Percentiles rank a stretch among this genome's conserved stretches.
These are phyloP conservation scores for Homarus americanus DNA, from an alignment of 1,140 invertebrate species.

Conservation along the genomic window DNA sequence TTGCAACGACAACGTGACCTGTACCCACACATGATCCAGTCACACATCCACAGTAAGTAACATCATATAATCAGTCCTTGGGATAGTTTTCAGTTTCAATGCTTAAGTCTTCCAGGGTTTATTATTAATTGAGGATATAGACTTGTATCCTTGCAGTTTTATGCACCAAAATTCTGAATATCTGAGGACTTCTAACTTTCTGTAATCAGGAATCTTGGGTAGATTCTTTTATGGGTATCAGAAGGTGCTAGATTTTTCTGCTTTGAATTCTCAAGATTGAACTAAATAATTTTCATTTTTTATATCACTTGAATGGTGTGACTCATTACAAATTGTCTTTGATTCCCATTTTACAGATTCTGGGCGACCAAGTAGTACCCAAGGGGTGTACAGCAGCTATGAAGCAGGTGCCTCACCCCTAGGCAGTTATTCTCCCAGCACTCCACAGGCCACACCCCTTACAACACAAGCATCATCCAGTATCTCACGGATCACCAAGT, in stretches of 20 bases:
- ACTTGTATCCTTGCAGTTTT: too few species aligned
- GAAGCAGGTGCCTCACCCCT: slow-evolving; percentile 85
- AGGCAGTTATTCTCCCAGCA: slow-evolving; percentile 77
- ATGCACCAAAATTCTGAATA: too few species aligned
- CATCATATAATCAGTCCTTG: neutral
- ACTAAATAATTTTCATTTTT: neutral
- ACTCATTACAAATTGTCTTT: slow-evolving; percentile 9
- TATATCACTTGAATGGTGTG: neutral
- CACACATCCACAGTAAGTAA: slow-evolving; percentile 79
- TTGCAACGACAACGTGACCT: slow-evolving; percentile 82
- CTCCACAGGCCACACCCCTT: slow-evolving; percentile 63
- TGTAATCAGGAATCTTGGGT: too few species aligned
- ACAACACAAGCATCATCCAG: slow-evolving; percentile 77
- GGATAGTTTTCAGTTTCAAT: too few species aligned
- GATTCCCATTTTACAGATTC: slow-evolving; percentile 44
- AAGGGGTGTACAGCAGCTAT: slow-evolving; percentile 85
- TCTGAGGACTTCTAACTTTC: too few species aligned
- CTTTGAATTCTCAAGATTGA: too few species aligned
- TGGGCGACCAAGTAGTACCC: slow-evolving; percentile 83
- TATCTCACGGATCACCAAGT: slow-evolving; percentile 79
- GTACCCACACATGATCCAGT: slow-evolving; percentile 81
- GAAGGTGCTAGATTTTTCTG: too few species aligned
- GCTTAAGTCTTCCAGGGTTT: too few species aligned
- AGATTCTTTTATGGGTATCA: too few species aligned
- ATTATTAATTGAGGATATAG: too few species aligned